These are phyloP conservation scores for Meteorus sp. DNA, from an alignment of 1,140 invertebrate genomes.

Conservation along the genomic window DNA sequence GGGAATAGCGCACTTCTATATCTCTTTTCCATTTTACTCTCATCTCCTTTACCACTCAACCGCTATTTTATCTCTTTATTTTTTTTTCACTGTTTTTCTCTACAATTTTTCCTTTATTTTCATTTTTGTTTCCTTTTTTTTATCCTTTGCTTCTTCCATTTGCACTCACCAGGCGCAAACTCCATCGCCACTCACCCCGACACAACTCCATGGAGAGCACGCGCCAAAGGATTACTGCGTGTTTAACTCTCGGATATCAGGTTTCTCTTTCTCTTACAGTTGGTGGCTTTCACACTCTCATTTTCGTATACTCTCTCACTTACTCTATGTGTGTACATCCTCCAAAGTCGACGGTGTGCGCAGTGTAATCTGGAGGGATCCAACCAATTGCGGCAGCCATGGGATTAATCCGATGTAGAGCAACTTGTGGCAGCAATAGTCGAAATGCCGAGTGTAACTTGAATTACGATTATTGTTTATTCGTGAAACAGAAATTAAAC, in stretches of 20 bases:
- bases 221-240: background rate
- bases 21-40: too few species aligned
- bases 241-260: constrained; percentile 2
- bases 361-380: constrained; percentile 1
- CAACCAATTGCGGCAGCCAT: constrained; percentile 1
- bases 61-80: too few species aligned
- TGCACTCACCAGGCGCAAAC: background rate
- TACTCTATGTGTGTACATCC: background rate
- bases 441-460: background rate
- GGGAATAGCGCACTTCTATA: too few species aligned
- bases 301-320: background rate
- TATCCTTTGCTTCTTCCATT: background rate
- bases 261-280: too few species aligned
- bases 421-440: background rate
- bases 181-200: background rate
- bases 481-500: too few species aligned
- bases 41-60: too few species aligned
- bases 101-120: too few species aligned
- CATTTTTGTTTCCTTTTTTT: too few species aligned
- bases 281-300: too few species aligned
- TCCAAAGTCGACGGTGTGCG: background rate
- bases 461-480: constrained; percentile 2
- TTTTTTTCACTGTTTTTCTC: too few species aligned
- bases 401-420: constrained; percentile 3
- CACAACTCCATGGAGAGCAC: too few species aligned